Base-by-base conservation (phyloP, 1,140 invertebrate species). In the Eueides isabella region DNA sequence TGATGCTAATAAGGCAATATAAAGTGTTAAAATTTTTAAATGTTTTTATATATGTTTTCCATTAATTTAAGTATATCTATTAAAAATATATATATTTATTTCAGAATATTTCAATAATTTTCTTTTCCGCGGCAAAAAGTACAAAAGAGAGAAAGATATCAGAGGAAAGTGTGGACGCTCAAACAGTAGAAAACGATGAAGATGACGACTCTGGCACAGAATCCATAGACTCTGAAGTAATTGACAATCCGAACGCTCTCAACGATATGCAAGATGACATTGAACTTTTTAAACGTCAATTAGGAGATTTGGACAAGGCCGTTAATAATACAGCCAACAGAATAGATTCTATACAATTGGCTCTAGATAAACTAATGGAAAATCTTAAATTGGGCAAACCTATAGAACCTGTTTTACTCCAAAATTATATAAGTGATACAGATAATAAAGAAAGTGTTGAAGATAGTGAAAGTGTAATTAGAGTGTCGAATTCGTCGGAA, bases 81-180 rank as follows among this genome's bases (percentile, higher is more conserved):
- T 16, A 38, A 44, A 44, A 19, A 74, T 12, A 28, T 70, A 35
- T 65, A 66, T 67, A 71, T 71, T 7, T 61, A 0, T 90, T 92
- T 66, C 82, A 92, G 91, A 89, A 89, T 71, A 79, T 90, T 68
- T 81, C 85, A 11, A 85, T 92, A 65, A 87, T 91, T 67, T 92
- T 91, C 72, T 92, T 92, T 78, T 92, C 91, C 61, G 95, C 94
- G 28, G 93, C 94, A 61, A 95, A 96, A 79, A 87, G 84, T 82
- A 85, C 88, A 74, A 93, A 94, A 78, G 90, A 94, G 71, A 90
- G 91, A 69, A 89, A 89, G 74, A 86, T 93, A 77, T 85, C 88
- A 19, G 87, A 92, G 79, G 84, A 89, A 44, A 82, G 82, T 71
- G 41, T 35, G 28, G 81, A 80, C 61, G 16, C 55, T 12, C 26